These are phyloP conservation scores for Pachymerium ferrugineum DNA, from an alignment of 2,888 invertebrate genomes.

Conservation along the genomic window DNA sequence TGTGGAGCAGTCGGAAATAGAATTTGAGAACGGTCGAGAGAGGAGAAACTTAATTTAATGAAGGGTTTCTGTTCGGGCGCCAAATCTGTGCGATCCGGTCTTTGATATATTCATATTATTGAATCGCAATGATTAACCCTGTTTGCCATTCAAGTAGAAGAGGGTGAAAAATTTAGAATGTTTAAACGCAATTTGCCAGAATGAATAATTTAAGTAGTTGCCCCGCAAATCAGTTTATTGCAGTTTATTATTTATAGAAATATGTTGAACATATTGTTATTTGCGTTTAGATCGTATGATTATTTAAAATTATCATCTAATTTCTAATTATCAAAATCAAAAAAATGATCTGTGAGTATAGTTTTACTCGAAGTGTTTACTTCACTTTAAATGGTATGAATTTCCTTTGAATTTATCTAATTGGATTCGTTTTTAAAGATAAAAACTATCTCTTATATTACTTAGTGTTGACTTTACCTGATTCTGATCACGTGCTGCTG, in stretches of 20 bases:
- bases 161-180: not conserved
- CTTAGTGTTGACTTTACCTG: not conserved
- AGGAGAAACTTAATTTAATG: not conserved
- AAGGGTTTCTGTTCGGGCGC: not conserved
- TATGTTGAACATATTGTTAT: too few species aligned
- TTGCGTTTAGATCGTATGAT: too few species aligned
- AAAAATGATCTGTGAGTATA: too few species aligned
- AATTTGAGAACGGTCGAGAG: not conserved
- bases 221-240: too few species aligned
- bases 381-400: too few species aligned
- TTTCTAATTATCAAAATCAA: too few species aligned
- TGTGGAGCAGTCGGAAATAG: not conserved
- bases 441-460: not conserved
- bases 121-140: constrained; percentile 3
- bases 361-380: too few species aligned
- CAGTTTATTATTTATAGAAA: too few species aligned
- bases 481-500: not conserved
- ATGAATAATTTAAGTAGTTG: not conserved
- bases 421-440: not conserved
- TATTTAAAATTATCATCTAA: too few species aligned
- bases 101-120: too few species aligned
- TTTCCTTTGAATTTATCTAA: not conserved
- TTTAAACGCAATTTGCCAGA: not conserved
- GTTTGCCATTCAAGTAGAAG: not conserved
- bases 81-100: not conserved